Conservation (phyloP, 2,797 vertebrate genomes). For the Gambelia wislizenii region DNA sequence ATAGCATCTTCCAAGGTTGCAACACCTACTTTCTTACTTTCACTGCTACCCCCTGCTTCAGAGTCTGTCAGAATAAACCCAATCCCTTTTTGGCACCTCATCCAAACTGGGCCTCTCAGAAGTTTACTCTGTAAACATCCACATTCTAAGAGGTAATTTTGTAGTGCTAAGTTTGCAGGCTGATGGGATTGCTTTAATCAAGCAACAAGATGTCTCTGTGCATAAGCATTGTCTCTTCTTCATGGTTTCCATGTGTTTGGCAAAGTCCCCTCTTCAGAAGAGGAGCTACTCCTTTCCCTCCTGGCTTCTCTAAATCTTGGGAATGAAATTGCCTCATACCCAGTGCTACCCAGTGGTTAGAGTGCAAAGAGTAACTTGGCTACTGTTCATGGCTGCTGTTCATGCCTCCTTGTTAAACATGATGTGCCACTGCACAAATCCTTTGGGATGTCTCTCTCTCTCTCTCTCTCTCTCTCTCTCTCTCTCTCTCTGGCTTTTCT, state of each 20-base stretch:
- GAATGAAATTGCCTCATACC: not conserved
- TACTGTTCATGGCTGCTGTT: not conserved
- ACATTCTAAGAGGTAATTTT: not conserved
- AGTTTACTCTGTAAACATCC: not conserved
- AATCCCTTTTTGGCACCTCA: constrained; percentile 43
- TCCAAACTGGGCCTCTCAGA: constrained; percentile 7
- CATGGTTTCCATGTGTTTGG: not conserved
- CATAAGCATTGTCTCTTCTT: not conserved
- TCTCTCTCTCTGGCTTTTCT: too few species aligned
- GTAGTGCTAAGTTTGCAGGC: not conserved
- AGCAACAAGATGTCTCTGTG: not conserved
- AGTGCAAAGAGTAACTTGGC: not conserved
- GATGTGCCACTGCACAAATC: not conserved
- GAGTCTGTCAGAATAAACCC: constrained; percentile 10
- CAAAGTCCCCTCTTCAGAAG: not conserved
- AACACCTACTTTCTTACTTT: constrained; percentile 16
- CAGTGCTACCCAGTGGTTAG: not conserved
- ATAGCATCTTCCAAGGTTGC: not conserved
- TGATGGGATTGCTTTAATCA: not conserved
- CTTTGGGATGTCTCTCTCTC: too few species aligned
- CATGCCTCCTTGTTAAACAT: not conserved
- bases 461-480: too few species aligned
- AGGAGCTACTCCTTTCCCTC: not conserved
- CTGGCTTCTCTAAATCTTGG: not conserved
- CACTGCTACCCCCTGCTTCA: not conserved